A percentile compares a stretch with the other conserved stretches of the same genome.
Evolutionary conservation across 2,113 vertebrate species (phyloP).

Genomic region (Ursus arctos): DNA sequence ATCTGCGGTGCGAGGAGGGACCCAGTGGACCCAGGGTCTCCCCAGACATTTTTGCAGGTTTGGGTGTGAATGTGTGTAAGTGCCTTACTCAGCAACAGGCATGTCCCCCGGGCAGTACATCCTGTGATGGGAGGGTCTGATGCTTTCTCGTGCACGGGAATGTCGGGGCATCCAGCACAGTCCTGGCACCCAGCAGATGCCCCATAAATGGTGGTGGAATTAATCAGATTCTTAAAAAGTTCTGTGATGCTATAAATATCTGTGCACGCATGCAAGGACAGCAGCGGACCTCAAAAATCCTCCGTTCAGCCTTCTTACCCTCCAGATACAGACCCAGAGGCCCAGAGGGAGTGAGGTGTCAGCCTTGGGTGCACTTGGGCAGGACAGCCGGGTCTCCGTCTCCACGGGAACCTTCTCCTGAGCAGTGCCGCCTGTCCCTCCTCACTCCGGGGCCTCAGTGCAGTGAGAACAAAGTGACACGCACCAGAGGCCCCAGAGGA

Average conservation of each 20-base stretch:
- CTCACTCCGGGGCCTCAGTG: neutral
- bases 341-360: neutral
- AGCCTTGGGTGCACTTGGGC: neutral
- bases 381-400: neutral
- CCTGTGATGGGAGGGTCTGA: rapidly evolving
- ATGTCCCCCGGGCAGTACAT: neutral
- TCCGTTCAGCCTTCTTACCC: neutral
- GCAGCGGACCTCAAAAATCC: neutral
- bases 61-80: neutral
- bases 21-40: neutral
- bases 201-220: neutral
- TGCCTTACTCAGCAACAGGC: neutral
- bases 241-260: neutral
- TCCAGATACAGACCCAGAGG: neutral
- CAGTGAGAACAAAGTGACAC: neutral
- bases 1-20: neutral
- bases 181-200: neutral
- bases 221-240: neutral
- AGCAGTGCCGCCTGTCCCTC: rapidly evolving
- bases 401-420: neutral
- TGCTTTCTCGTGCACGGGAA: neutral
- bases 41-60: neutral
- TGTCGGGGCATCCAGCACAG: neutral
- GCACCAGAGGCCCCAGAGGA: neutral
- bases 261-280: neutral